Conservation (phyloP, 2,888 invertebrate species). For the Drosophila robusta region DNA sequence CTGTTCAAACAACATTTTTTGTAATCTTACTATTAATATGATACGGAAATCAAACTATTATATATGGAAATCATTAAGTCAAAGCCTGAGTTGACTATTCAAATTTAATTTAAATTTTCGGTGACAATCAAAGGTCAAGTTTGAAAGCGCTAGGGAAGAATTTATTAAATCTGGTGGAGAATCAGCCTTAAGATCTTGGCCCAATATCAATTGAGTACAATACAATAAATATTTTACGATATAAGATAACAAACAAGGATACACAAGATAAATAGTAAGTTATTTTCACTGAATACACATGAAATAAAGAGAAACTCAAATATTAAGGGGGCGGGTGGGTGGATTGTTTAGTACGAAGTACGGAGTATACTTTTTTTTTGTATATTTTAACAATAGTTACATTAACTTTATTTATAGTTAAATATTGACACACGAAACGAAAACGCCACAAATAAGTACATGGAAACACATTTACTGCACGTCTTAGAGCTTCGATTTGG, state of each 20-base stretch:
- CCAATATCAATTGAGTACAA: neutral
- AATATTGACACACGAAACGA: conserved; percentile 52
- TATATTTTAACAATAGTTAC: conserved; percentile 47
- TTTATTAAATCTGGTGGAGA: neutral
- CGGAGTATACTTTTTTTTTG: conserved; percentile 22
- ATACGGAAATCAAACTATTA: no score
- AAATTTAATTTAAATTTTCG: neutral
- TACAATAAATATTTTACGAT: neutral
- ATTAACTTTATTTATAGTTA: conserved; percentile 37
- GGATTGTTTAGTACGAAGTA: conserved; percentile 23
- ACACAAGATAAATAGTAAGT: conserved; percentile 25
- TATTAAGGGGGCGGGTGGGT: conserved; percentile 8
- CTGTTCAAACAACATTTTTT: neutral
- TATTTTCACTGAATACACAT: conserved; percentile 21
- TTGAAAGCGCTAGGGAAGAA: neutral
- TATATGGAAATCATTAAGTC: neutral
- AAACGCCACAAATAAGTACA: conserved; percentile 72
- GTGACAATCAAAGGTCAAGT: neutral
- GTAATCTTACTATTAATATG: no score
- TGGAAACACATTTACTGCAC: conserved; percentile 81
- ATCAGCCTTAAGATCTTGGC: neutral
- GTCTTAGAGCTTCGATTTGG: conserved; percentile 84
- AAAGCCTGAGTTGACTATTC: neutral
- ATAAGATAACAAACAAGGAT: conserved; percentile 22
- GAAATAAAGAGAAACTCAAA: conserved; percentile 36